A percentile compares a stretch with the other conserved stretches of the same genome.
Evolutionary conservation across 1,140 invertebrate genomes (phyloP).

Genomic region (Fopius arisanus): DNA sequence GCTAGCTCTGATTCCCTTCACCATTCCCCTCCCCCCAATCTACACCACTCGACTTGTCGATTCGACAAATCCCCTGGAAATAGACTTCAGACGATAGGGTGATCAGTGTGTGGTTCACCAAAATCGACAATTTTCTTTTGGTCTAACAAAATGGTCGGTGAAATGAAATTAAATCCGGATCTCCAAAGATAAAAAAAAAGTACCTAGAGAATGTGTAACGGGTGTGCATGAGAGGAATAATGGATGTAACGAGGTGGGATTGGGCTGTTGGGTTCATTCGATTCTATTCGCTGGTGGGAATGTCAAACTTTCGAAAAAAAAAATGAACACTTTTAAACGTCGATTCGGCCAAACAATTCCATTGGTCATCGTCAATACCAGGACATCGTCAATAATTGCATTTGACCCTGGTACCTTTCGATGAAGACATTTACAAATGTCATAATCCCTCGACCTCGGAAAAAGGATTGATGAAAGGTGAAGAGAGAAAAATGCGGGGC

Average conservation of each 20-base stretch:
- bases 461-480: background rate
- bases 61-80: slow-evolving; percentile 16
- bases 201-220: background rate
- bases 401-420: background rate
- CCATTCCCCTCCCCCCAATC: slow-evolving; percentile 16
- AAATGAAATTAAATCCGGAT: background rate
- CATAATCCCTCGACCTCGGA: background rate
- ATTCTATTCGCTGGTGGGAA: background rate
- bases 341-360: no score
- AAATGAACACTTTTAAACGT: no score
- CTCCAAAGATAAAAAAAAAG: background rate
- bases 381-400: no score
- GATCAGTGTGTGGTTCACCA: slow-evolving; percentile 14
- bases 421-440: background rate
- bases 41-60: slow-evolving; percentile 15
- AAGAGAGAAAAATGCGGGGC: no score
- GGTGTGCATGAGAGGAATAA: slow-evolving; percentile 2
- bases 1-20: background rate
- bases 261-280: background rate
- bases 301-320: background rate
- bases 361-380: no score
- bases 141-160: background rate
- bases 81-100: slow-evolving; percentile 1
- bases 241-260: slow-evolving; percentile 22
- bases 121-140: slow-evolving; percentile 17